Evolutionary conservation across 2,888 invertebrate species (phyloP), one percentile per base, ranked within the genome.

Genomic region (Rhodophaea formosa): DNA sequence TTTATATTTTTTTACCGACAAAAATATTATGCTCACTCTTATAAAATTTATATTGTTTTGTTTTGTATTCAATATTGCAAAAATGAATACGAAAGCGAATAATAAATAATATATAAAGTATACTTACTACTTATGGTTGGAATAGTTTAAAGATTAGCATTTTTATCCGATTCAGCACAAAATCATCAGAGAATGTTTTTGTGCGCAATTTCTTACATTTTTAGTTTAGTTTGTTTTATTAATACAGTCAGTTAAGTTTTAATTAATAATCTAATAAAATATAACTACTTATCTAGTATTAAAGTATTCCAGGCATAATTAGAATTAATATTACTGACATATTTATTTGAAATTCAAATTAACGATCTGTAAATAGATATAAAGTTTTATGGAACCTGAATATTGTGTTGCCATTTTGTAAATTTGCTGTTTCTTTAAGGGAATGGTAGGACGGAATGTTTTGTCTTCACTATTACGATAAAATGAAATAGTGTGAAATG

Each of bases 401-500:
- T 17, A 17, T 49, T 56, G 12, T 42, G 14, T 49, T 56, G 47
- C 23, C 56, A 47, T 42, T 47, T 7, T 16, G 23, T 16, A 49
- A 23, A 29, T 17, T 47, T 43, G 30, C 30, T 39, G 65, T 71
- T 63, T 65, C 71, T 72, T 71, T 58, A 65, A 67, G 62, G 69
- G 60, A 12, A 0, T 62, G 62, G 68, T 67, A 71, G 68, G 71
- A 71, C 65, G 76, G 69, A 74, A 70, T 70, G 74, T 80, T 35
- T 75, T 84, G 84, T 89, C 87, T 89, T 89, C 86, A 89, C 84
- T 86, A 86, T 76, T 83, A 83, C 71, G 72, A 77, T 67, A 77
- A 75, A 80, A 74, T 75, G 76, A 71, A 79, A 82, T 86, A 87
- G 84, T 82, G 80, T 79, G 83, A 80, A 82, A 66, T 66, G 77